Evolutionary conservation across 2,113 vertebrate genomes (phyloP).

Genomic region (Protomyctophum bolini): DNA sequence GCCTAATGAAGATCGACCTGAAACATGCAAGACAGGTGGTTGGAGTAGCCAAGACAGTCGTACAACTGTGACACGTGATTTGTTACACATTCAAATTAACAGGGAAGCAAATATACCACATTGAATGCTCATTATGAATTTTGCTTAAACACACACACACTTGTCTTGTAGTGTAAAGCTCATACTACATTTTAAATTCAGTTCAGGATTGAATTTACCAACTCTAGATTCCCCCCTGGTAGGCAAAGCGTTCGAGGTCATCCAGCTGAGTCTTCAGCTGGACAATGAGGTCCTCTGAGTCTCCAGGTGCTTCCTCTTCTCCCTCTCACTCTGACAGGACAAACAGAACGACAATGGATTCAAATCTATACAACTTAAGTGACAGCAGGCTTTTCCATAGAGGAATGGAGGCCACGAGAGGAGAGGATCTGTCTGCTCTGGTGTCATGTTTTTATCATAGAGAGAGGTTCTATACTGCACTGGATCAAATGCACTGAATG

Average conservation of each 20-base stretch:
- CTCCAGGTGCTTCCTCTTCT: constrained; percentile 88
- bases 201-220: constrained; percentile 58
- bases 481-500: no score
- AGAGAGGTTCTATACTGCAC: no score
- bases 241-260: constrained; percentile 94
- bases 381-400: neutral
- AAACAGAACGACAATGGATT: neutral
- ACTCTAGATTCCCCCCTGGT: constrained; percentile 97
- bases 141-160: neutral
- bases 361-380: neutral
- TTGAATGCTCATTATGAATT: neutral
- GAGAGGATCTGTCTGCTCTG: no score
- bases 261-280: constrained; percentile 97
- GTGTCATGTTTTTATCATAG: no score
- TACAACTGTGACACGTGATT: constrained; percentile 4
- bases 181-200: neutral
- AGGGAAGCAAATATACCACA: neutral
- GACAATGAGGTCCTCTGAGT: constrained; percentile 92
- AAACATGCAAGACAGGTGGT: neutral
- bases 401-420: no score
- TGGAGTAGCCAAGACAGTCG: neutral
- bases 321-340: constrained; percentile 82
- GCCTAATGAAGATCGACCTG: constrained; percentile 97
- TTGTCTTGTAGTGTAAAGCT: neutral
- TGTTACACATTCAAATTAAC: neutral